Base-by-base conservation (phyloP, 2,113 vertebrate genomes). In the Axis porcinus region DNA sequence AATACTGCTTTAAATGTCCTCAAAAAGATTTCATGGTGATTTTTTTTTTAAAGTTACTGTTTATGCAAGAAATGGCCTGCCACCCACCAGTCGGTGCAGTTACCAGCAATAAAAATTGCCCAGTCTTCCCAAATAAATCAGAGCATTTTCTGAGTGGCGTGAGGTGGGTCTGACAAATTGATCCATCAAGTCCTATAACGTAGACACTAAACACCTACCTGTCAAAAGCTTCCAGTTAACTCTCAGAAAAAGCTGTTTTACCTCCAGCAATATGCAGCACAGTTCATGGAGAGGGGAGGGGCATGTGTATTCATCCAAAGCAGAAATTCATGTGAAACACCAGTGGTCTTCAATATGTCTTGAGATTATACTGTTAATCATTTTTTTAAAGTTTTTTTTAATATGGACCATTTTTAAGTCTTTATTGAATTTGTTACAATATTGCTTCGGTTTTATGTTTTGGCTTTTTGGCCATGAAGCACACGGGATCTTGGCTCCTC, bases 41-140 rank as follows among this genome's bases (percentile, higher is more conserved):
- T 45, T 76, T 76, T 74, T 76, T 76, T 76, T 43, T 21, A 88
- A 88, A 76, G 60, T 82, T 95, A 81, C 23, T 89, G 5, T 95
- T 79, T 94, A 55, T 94, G 36, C 5, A 76, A 30, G 25, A 64
- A 67, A 64, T 40, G n/a, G 21, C 64, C 85, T 96, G 87, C 93
- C 88, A 50, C 27, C 58, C 85, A 55, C 47, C 52, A 91, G 76
- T 82, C 60, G 62, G 67, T 64, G n/a, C 21, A 58, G 16, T 95
- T 62, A 16, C 52, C 12, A 9, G 36, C 40, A 52, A 52, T 78
- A 76, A 96, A 97, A 97, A 84, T 30, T 78, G 52, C 33, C 45
- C 86, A n/a, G 40, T 82, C 86, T 95, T 36, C 91, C 89, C 60
- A 78, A 91, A 62, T 33, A 82, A 16, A 94, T 90, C 90, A 97